These are phyloP conservation scores for Physocephala rufipes DNA, from an alignment of 2,888 invertebrate species.

Conservation along the genomic window DNA sequence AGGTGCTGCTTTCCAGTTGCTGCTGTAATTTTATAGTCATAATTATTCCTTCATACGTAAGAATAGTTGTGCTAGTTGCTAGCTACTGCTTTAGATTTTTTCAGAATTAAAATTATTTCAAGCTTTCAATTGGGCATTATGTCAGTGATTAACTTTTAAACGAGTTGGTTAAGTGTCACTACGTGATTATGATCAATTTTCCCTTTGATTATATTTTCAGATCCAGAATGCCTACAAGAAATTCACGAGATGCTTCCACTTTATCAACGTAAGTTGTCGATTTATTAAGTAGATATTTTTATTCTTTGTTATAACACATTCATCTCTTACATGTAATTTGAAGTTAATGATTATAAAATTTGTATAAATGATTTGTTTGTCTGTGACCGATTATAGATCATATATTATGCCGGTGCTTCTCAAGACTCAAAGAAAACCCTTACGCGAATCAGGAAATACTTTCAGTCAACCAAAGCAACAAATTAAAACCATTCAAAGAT, in stretches of 20 bases:
- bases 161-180: too few species aligned
- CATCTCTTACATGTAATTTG: background rate
- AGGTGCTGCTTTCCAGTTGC: too few species aligned
- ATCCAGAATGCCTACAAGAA: slow-evolving; percentile 47
- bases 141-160: too few species aligned
- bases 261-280: slow-evolving; percentile 25
- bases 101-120: too few species aligned
- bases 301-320: background rate
- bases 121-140: too few species aligned
- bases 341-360: background rate
- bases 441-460: slow-evolving; percentile 46
- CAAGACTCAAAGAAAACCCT: slow-evolving; percentile 40
- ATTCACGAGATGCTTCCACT: slow-evolving; percentile 19
- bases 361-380: slow-evolving; percentile 23
- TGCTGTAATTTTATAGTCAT: too few species aligned
- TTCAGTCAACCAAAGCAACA: slow-evolving; percentile 46
- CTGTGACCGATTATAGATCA: slow-evolving; percentile 32
- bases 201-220: slow-evolving; percentile 37
- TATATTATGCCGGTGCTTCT: slow-evolving; percentile 33
- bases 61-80: too few species aligned
- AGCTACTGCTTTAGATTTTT: too few species aligned
- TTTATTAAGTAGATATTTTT: background rate
- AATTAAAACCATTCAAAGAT: slow-evolving; percentile 47
- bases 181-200: too few species aligned
- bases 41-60: too few species aligned